Evolutionary conservation across 2,888 invertebrate genomes (phyloP).

Genomic region (Lagria hirta): DNA sequence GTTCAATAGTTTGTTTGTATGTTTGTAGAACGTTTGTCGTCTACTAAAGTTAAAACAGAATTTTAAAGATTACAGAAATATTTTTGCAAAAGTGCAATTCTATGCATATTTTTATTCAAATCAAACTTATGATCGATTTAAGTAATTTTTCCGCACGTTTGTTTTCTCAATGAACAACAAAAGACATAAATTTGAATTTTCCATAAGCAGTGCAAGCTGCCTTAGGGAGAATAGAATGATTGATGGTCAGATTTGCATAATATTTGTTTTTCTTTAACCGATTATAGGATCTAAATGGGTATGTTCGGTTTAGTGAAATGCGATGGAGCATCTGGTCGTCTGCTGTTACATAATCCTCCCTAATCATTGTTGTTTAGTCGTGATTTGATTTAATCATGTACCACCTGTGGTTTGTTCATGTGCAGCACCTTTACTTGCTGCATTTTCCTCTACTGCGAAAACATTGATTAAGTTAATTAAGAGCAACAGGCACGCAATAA

Average conservation of each 20-base stretch:
- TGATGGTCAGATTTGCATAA: slow-evolving; percentile 26
- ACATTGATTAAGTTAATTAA: slow-evolving; percentile 15
- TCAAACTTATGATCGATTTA: no score
- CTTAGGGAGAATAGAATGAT: slow-evolving; percentile 20
- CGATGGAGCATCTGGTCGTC: slow-evolving; percentile 31
- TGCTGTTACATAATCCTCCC: slow-evolving; percentile 32
- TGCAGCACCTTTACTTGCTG: slow-evolving; percentile 20
- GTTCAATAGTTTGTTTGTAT: no score
- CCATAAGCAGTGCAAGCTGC: no score
- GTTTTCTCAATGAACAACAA: no score
- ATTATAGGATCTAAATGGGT: slow-evolving; percentile 23
- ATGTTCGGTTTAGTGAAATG: slow-evolving; percentile 19
- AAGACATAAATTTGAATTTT: no score
- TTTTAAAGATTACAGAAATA: no score
- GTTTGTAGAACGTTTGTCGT: no score
- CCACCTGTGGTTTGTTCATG: slow-evolving; percentile 32
- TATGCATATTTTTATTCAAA: no score
- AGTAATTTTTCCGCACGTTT: no score
- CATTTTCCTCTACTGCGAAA: slow-evolving; percentile 8
- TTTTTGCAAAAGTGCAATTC: no score
- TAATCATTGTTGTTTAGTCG: slow-evolving; percentile 38
- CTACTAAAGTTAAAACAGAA: no score
- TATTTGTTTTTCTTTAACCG: slow-evolving; percentile 15
- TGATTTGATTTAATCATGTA: slow-evolving; percentile 36
- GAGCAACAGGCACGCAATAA: slow-evolving; percentile 18